Base-by-base conservation (phyloP, 2,888 invertebrate genomes). In the Scaptomyza caliginosa region DNA sequence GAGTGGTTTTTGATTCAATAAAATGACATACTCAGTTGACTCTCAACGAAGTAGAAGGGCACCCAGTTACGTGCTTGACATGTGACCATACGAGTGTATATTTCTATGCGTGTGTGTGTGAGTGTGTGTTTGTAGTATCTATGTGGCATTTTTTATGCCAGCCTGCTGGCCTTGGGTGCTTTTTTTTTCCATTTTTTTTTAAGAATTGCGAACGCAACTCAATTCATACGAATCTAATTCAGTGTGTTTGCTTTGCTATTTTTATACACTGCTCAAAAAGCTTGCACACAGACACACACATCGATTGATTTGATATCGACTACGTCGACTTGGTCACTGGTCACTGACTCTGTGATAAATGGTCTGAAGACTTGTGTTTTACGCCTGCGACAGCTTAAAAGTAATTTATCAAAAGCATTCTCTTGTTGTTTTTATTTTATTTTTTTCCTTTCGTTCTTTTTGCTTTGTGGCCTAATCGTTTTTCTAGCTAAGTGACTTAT, bases 1-100 rank as follows among this genome's bases (percentile, higher is more conserved):
- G 89, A 88, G 81, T 86, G 85, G 76, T 83, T 88, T 88, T 81
- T 86, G 89, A 88, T 89, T 84, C 84, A 84, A 86, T 89, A 84
- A 82, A 80, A 77, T 80, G 77, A 79, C 76, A 86, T 77, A 86
- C 88, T 76, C 81, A 69, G 88, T 76, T 88, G 83, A 76, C 77
- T 79, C 74, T 58, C 62, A 68, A 55, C 66, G 46, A 56, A 70
- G 64, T 65, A 63, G 67, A 82, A 74, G 59, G 52, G 57, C 68
- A 54, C 48, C 50, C 55, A 67, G 68, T 54, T 77, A 67, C 63
- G 65, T 51, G 43, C 58, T 36, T 38, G 42, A 54, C 26, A 63
- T 34, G 16, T 26, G 23, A 17, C 16, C 13, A 17, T 21, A 17
- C 48, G 34, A 17, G 26, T 30, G 34, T 16, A 24, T 36, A 26